Evolutionary conservation across 2,113 vertebrate species (phyloP), one percentile per base, ranked within the genome.

Genomic region (Apus apus): DNA sequence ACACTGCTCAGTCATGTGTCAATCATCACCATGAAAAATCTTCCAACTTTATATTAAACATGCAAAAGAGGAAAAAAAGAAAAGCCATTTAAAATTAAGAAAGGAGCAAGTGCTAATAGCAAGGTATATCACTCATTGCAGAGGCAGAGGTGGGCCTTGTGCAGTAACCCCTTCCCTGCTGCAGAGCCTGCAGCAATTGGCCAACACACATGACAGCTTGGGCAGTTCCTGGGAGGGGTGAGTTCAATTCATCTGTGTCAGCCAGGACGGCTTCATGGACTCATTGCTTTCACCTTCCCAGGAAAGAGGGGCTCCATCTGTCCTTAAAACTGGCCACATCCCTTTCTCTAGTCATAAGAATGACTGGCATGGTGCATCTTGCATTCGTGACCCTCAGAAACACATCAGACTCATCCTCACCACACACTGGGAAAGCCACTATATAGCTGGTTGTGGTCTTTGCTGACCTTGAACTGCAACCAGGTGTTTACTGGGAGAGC

Each of bases 141-240:
- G 50, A 54, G 18, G 8, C 15, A 17, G 45, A 68, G n/a, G 22
- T 48, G 40, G 25, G 7, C 34, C 73, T 21, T 16, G 25, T 20
- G 9, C 46, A 51, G 16, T 65, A 78, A 83, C 25, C 10, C 51
- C 32, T 66, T 67, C 71, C 16, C 34, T n/a, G 34, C 40, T 3
- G 0, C 34, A 70, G 57, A 56, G 15, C 16, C 70, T 40, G 11
- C n/a, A 86, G 76, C 45, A 58, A 10, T 1, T 77, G 30, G 30
- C 12, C 0, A 0, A 58, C 8, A 40, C 1, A 1, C 10, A 23
- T 0, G 0, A n/a, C 15, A 40, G 13, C 13, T 72, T 58, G 54
- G n/a, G 21, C 0, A 1, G 21, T 87, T 71, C 40, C 27, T 46
- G 32, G 27, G 27, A 27, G 6, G 2, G 5, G 6, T 66, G 67